These are phyloP conservation scores for Eolophus roseicapilla DNA, from an alignment of 2,113 vertebrate genomes.

Conservation along the genomic window DNA sequence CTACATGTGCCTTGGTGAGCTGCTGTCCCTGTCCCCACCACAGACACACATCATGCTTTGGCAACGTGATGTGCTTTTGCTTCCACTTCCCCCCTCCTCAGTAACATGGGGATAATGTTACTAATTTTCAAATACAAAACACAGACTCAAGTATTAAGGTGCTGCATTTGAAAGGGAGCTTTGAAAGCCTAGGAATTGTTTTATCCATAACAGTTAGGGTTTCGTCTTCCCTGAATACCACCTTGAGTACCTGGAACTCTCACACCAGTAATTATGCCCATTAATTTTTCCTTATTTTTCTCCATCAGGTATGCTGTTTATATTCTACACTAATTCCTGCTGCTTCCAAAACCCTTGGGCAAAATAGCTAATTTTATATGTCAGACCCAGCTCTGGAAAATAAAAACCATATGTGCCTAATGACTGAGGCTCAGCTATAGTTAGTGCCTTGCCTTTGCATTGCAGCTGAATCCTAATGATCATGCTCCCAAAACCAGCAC, in stretches of 20 bases:
- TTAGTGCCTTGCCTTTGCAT: conserved; percentile 9
- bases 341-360: neutral
- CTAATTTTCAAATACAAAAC: neutral
- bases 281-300: neutral
- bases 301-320: neutral
- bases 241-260: neutral
- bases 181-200: neutral
- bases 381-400: neutral
- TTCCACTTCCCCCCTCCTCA: neutral
- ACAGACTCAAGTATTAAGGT: neutral
- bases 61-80: rapidly evolving
- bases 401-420: neutral
- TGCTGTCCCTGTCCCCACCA: neutral
- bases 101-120: neutral
- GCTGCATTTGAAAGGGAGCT: neutral
- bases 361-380: conserved; percentile 13
- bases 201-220: neutral
- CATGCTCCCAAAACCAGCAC: neutral
- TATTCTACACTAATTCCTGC: neutral
- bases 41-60: rapidly evolving
- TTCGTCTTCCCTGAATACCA: neutral
- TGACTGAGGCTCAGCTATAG: conserved; percentile 5
- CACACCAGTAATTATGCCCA: neutral
- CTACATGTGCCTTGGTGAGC: neutral
- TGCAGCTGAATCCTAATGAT: conserved; percentile 31